A percentile compares a stretch with the other conserved stretches of the same genome.
phyloP scores from a whole-genome alignment of 2,113 vertebrate genomes.

The Oryzias woworae region DNA sequence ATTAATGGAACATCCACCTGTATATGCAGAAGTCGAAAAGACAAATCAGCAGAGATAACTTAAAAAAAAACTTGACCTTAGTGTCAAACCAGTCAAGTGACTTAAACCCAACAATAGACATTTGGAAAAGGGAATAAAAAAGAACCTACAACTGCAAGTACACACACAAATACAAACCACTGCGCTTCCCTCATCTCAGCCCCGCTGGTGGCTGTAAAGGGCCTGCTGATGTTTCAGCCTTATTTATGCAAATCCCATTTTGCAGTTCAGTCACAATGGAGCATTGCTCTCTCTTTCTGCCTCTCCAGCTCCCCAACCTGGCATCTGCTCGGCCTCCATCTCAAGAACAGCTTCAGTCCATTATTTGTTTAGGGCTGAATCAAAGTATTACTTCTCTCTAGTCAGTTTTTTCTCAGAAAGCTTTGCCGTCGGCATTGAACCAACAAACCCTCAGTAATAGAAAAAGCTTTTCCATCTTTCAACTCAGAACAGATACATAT shows the following conservation, averaged over 20 bases:
- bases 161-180: constrained; percentile 15
- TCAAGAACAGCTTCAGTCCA: constrained; percentile 53
- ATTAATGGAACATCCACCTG: constrained; percentile 18
- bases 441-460: constrained; percentile 9
- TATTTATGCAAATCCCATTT: constrained; percentile 82
- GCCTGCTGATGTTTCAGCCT: constrained; percentile 70
- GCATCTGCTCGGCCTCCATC: constrained; percentile 62
- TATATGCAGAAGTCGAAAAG: constrained; percentile 14
- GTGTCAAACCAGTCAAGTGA: constrained; percentile 17
- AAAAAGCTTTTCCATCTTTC: not conserved
- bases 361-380: constrained; percentile 61
- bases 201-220: constrained; percentile 61
- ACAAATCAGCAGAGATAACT: constrained; percentile 10
- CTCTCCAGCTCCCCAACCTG: constrained; percentile 35
- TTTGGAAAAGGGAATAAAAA: constrained; percentile 6
- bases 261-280: constrained; percentile 76
- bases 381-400: constrained; percentile 49
- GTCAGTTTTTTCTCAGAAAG: constrained; percentile 27
- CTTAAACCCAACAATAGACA: constrained; percentile 20
- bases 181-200: constrained; percentile 47
- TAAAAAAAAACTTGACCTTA: constrained; percentile 25
- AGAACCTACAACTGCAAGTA: not conserved
- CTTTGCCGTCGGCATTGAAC: constrained; percentile 9
- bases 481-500: not conserved
- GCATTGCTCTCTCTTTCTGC: constrained; percentile 51